Conservation (phyloP, 2,888 invertebrate species). For the Eudasyphora cyanicolor region DNA sequence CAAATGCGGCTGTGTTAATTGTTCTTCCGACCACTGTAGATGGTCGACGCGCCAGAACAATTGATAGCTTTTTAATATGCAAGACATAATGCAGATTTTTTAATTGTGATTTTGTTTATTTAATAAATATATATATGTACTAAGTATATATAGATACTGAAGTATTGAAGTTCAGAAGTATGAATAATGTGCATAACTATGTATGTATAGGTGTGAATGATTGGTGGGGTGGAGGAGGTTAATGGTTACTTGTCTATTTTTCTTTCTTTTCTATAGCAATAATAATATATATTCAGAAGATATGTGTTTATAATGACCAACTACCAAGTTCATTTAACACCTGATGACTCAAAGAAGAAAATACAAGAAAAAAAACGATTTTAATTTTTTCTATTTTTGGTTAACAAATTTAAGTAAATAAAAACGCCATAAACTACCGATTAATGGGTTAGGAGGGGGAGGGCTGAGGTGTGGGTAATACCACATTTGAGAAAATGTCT, state of each 20-base stretch:
- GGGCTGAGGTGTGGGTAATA: too few species aligned
- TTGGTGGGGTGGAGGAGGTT: too few species aligned
- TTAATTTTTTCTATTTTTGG: neutral
- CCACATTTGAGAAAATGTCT: too few species aligned
- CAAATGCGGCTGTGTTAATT: neutral
- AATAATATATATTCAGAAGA: neutral
- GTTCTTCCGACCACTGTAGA: constrained; percentile 33
- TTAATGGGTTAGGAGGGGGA: neutral
- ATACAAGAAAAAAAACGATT: too few species aligned
- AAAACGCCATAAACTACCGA: neutral
- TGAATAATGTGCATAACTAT: constrained; percentile 3
- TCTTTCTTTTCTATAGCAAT: neutral
- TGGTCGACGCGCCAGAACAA: neutral
- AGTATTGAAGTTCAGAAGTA: too few species aligned
- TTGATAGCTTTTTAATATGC: constrained; percentile 54
- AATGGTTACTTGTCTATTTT: too few species aligned
- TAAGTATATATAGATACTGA: neutral
- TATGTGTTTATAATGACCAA: neutral
- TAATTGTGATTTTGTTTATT: constrained; percentile 54
- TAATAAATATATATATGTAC: neutral
- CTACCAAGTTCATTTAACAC: neutral
- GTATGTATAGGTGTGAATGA: neutral
- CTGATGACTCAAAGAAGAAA: constrained; percentile 17
- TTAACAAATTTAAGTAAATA: neutral
- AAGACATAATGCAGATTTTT: constrained; percentile 59